phyloP scores from a whole-genome alignment of 2,113 vertebrate genomes.

The Ctenomys sociabilis region DNA sequence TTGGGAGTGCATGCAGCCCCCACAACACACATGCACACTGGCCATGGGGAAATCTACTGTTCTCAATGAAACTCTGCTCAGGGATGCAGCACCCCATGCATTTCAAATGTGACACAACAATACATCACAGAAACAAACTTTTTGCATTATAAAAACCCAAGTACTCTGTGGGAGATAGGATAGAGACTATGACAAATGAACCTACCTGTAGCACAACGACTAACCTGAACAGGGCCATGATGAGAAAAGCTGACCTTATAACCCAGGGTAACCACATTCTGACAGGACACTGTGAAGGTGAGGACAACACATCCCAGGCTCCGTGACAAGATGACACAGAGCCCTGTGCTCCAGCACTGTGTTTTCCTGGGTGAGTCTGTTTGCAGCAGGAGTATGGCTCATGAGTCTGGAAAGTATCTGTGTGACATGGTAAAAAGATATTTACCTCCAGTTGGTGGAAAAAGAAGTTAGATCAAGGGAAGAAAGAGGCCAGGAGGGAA shows the following conservation, averaged over 20 bases:
- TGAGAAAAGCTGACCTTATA: background rate
- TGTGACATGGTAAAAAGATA: background rate
- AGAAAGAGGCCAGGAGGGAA: background rate
- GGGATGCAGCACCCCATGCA: background rate
- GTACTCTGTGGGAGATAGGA: background rate
- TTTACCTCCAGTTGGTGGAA: background rate
- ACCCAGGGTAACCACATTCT: background rate
- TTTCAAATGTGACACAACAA: slow-evolving; percentile 28
- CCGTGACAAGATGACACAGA: background rate
- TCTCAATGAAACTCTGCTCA: background rate
- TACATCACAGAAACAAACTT: background rate
- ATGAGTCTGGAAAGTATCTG: background rate
- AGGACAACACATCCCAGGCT: background rate
- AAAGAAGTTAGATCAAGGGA: background rate
- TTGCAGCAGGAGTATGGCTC: background rate
- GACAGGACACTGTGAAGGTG: background rate
- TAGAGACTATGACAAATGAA: background rate
- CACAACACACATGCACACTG: rapidly evolving
- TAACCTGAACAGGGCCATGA: background rate
- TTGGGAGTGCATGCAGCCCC: rapidly evolving
- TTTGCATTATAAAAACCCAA: background rate
- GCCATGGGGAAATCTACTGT: background rate
- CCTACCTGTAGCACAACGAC: background rate
- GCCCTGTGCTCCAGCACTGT: background rate
- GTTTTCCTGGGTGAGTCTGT: background rate